Base-by-base conservation (phyloP, 2,797 vertebrate genomes). In the Kryptolebias ocellatus region DNA sequence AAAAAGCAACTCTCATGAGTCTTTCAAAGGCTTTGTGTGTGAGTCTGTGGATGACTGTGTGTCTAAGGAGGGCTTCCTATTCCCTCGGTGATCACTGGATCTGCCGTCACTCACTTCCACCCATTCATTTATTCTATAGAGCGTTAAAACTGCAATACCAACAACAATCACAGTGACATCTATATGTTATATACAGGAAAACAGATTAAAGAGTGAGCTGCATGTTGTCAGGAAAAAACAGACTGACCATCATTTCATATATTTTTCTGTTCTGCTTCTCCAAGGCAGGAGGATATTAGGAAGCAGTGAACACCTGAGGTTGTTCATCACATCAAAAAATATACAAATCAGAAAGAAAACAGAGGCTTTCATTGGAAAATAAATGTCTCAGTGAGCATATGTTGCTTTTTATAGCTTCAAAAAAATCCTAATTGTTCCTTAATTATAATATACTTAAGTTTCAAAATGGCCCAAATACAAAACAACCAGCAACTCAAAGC, bases 1-100 rank as follows among this genome's bases (percentile, higher is more conserved):
- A 73, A 18, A 83, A 83, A 66, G 83, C 63, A 79, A 78, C 45
- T 80, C 86, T 86, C 84, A 50, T 50, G 85, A 81, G 81, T 76
- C 70, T 80, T 85, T 81, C 69, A 83, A 81, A 86, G 77, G 65
- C 49, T 76, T 78, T 58, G 56, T 80, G 64, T 73, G 65, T 47
- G 27, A 55, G 45, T 59, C 39, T 42, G 39, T 37, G 67, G 28
- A 37, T 70, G 61, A n/a, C 11, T 67, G 60, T 52, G 50, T 47
- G 75, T 57, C 39, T 44, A 53, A 64, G 74, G 68, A 77, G 61
- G 69, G 34, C 9, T 37, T 62, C 29, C 42, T 53, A 67, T 67
- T 67, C 50, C 60, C 76, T 67, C 46, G 39, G 60, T 56, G 59
- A 73, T 64, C 71, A 55, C 56, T 59, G 69, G 60, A 83, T 85